phyloP scores from a whole-genome alignment of 2,797 vertebrate species.

The Sarcoramphus papa region DNA sequence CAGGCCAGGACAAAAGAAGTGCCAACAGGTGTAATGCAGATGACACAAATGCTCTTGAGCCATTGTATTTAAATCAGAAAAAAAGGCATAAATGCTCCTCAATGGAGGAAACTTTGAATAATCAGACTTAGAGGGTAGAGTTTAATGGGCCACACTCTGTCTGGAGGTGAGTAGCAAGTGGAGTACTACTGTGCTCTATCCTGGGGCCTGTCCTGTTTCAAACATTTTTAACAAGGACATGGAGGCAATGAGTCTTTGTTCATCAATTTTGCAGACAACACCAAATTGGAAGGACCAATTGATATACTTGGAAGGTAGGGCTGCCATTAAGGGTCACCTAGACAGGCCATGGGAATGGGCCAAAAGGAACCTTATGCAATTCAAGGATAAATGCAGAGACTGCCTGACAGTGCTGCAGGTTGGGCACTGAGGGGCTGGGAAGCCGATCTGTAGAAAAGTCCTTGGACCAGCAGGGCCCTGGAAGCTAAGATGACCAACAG shows the following conservation, averaged over 20 bases:
- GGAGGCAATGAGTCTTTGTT: background rate
- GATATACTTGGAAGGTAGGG: background rate
- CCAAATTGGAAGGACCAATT: accelerated
- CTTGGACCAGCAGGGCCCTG: background rate
- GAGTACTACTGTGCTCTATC: accelerated
- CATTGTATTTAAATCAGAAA: background rate
- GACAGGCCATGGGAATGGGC: background rate
- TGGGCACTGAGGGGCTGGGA: background rate
- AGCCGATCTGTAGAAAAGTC: background rate
- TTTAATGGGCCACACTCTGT: background rate
- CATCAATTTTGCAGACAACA: background rate
- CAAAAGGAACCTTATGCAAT: background rate
- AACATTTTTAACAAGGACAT: background rate
- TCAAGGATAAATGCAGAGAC: background rate
- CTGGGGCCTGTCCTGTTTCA: background rate
- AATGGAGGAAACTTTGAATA: background rate
- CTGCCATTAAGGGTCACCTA: background rate
- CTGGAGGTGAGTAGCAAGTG: background rate
- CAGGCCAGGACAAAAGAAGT: background rate
- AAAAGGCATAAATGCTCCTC: background rate
- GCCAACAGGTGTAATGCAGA: background rate
- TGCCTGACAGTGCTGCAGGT: background rate
- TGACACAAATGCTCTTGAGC: background rate
- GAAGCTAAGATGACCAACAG: background rate
- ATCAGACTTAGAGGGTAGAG: background rate